Conservation (phyloP, 1,140 invertebrate species). For the Pseudomyrmex sp. region DNA sequence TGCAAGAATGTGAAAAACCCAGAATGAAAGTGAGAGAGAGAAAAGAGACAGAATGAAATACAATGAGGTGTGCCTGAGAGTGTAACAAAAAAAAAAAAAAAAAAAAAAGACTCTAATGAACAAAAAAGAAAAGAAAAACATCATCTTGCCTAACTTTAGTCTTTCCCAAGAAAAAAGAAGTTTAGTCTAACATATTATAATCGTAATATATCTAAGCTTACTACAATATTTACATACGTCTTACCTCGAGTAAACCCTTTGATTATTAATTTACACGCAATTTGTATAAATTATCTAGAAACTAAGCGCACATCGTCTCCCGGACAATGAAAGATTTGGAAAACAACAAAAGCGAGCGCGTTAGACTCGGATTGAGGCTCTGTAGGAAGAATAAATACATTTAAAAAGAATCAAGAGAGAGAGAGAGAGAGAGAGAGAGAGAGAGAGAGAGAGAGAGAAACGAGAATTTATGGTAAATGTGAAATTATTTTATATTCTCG, state of each 20-base stretch:
- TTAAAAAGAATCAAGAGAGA: neutral
- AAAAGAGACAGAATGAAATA: conserved; percentile 4
- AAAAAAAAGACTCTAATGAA: conserved; percentile 54
- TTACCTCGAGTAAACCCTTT: conserved; percentile 70
- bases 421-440: too few species aligned
- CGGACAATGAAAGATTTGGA: conserved; percentile 6
- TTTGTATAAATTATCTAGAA: conserved; percentile 71
- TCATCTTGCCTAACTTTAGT: conserved; percentile 79
- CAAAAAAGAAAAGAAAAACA: conserved; percentile 58
- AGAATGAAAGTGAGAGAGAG: neutral
- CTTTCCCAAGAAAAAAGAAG: conserved; percentile 70
- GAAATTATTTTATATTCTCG: neutral
- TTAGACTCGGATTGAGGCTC: neutral
- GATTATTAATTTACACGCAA: conserved; percentile 69
- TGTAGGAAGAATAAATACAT: neutral
- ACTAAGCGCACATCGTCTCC: conserved; percentile 58
- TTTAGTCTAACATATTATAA: conserved; percentile 70
- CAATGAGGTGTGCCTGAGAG: conserved; percentile 15
- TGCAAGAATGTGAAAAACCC: neutral
- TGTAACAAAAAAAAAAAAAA: conserved; percentile 15
- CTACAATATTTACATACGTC: conserved; percentile 73
- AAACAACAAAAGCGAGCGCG: neutral
- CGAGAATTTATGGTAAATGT: neutral
- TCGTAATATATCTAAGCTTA: conserved; percentile 73
- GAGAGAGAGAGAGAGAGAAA: too few species aligned